Evolutionary conservation across 2,888 invertebrate genomes (phyloP).

Genomic region (Dasysyrphus albostriatus): DNA sequence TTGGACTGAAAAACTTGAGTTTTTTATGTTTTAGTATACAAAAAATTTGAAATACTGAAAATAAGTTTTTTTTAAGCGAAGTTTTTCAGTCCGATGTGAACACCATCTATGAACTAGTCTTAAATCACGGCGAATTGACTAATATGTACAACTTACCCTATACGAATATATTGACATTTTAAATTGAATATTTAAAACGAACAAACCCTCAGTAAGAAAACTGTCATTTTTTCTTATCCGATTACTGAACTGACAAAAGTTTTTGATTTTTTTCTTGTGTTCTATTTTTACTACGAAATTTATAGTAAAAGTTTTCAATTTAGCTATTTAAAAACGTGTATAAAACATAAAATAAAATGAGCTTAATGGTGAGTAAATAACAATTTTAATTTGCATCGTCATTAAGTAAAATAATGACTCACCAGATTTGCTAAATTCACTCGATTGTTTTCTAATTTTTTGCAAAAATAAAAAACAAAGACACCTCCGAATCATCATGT

Average conservation of each 20-base stretch:
- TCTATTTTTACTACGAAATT: conserved; percentile 66
- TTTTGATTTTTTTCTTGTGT: conserved; percentile 37
- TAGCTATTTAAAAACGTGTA: conserved; percentile 14
- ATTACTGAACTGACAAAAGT: conserved; percentile 47
- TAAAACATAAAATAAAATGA: conserved; percentile 62
- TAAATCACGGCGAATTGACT: background rate
- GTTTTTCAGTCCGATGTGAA: no score
- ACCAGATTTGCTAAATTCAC: conserved; percentile 24
- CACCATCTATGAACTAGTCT: no score
- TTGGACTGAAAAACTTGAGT: no score
- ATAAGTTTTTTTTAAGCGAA: no score
- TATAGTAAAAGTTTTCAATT: conserved; percentile 59
- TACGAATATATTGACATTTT: background rate
- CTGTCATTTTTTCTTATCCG: conserved; percentile 66
- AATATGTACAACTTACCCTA: background rate
- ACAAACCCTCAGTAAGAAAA: conserved; percentile 39
- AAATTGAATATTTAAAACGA: conserved; percentile 10
- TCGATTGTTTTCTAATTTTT: conserved; percentile 23
- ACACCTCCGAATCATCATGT: conserved; percentile 29
- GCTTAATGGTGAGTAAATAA: conserved; percentile 51
- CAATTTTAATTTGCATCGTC: background rate
- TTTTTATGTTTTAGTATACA: no score
- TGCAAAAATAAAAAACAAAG: conserved; percentile 29
- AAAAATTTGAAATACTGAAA: no score
- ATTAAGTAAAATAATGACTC: conserved; percentile 56